phyloP scores from a whole-genome alignment of 2,888 invertebrate genomes.

The Caenorhabditis angaria region DNA sequence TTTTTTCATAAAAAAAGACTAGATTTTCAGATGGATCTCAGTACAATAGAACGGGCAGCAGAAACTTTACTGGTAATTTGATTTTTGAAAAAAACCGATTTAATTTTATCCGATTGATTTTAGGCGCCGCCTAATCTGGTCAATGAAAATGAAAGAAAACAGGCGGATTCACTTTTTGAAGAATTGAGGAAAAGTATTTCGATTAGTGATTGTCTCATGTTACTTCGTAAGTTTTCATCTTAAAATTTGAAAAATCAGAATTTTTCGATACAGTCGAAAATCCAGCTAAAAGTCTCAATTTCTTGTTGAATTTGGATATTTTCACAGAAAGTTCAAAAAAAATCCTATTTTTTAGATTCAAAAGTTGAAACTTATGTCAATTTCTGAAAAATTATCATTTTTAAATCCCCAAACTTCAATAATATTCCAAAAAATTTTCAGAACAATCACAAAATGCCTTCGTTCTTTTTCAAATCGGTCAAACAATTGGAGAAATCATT shows the following conservation, averaged over 20 bases:
- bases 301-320: not conserved
- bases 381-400: not conserved
- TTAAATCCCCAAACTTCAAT: not conserved
- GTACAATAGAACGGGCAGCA: conserved; percentile 60
- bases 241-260: too few relatives aligned
- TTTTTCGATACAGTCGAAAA: too few relatives aligned
- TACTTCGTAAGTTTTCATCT: conserved; percentile 41
- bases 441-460: conserved; percentile 76
- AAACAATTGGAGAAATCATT: conserved; percentile 83
- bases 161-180: conserved; percentile 60
- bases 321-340: not conserved
- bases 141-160: conserved; percentile 46
- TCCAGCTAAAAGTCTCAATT: too few relatives aligned
- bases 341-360: not conserved
- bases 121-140: conserved; percentile 60
- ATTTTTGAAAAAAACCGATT: conserved; percentile 6
- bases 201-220: conserved; percentile 46
- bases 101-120: conserved; percentile 4
- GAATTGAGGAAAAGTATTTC: conserved; percentile 48
- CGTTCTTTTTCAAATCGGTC: conserved; percentile 87
- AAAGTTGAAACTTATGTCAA: not conserved
- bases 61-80: conserved; percentile 54
- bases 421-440: conserved; percentile 25
- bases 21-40: conserved; percentile 45
- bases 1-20: too few relatives aligned